Evolutionary conservation across 1,140 invertebrate species (phyloP).

Genomic region (Augochlora pura): DNA sequence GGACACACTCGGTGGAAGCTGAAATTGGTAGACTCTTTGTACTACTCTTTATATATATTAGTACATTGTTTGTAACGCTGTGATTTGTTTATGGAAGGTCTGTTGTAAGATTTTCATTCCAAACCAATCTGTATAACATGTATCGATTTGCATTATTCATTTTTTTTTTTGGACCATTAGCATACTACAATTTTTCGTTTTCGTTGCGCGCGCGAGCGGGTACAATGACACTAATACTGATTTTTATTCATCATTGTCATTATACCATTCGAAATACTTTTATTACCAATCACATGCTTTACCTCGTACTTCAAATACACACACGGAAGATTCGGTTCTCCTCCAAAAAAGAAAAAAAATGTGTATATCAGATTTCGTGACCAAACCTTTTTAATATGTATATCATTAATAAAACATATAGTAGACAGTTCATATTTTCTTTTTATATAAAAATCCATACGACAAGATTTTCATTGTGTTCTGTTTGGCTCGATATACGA

Average conservation of each 20-base stretch:
- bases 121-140: constrained; percentile 54
- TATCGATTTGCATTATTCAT: constrained; percentile 58
- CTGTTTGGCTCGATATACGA: constrained; percentile 27
- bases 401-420: constrained; percentile 36
- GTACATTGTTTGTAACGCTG: constrained; percentile 52
- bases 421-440: no score
- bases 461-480: constrained; percentile 1
- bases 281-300: background rate
- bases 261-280: constrained; percentile 38
- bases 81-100: constrained; percentile 56
- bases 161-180: constrained; percentile 54
- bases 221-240: constrained; percentile 27
- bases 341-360: constrained; percentile 24
- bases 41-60: constrained; percentile 26
- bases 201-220: constrained; percentile 32
- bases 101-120: constrained; percentile 51
- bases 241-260: constrained; percentile 12
- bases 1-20: constrained; percentile 62
- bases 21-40: constrained; percentile 37
- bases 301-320: background rate
- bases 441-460: constrained; percentile 23
- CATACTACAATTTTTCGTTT: constrained; percentile 15
- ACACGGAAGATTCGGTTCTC: constrained; percentile 24
- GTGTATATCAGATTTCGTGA: constrained; percentile 42
- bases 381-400: constrained; percentile 35